Base-by-base conservation (phyloP, 2,888 invertebrate species). In the Rutpela maculata region DNA sequence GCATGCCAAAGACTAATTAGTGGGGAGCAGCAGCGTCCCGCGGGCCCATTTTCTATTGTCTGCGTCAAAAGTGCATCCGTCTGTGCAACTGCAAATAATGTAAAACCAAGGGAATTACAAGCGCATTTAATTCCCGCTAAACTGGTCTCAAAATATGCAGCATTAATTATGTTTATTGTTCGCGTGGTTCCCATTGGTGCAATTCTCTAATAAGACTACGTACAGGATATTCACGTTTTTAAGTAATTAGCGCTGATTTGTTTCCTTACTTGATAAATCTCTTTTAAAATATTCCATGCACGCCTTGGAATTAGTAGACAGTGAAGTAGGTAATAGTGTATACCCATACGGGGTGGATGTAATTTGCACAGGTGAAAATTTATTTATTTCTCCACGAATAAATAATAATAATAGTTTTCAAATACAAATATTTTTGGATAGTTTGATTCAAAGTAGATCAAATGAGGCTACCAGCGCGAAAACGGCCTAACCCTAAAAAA, bases 1-100 rank as follows among this genome's bases (percentile, higher is more conserved):
- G 85, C 84, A 83, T 84, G 83, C 83, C 83, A 84, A 84, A 84
- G 85, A 84, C 85, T 86, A 86, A 86, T 86, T 86, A 86, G 84
- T 73, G 81, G 74, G 77, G 77, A 80, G 70, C 74, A 73, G 60
- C 77, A 59, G 38, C 69, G 70, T 77, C 81, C 82, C 80, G 80
- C 75, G 77, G 84, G 81, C 79, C 82, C 77, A 75, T 83, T 80
- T 80, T 75, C 79, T 76, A 81, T 82, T 82, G 78, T 83, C 79
- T 74, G 62, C 57, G 22, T 80, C 76, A 79, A 78, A 82, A 80
- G 78, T 84, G 82, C 84, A 83, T 83, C 79, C 80, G 79, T 80
- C 82, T 81, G 74, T 82, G 82, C 82, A 79, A 77, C 79, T 77
- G 78, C 80, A 82, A 82, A 82, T 80, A 82, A 80, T 76, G 80